Conservation (phyloP, 2,797 vertebrate genomes). For the Sebastes wilsoni region DNA sequence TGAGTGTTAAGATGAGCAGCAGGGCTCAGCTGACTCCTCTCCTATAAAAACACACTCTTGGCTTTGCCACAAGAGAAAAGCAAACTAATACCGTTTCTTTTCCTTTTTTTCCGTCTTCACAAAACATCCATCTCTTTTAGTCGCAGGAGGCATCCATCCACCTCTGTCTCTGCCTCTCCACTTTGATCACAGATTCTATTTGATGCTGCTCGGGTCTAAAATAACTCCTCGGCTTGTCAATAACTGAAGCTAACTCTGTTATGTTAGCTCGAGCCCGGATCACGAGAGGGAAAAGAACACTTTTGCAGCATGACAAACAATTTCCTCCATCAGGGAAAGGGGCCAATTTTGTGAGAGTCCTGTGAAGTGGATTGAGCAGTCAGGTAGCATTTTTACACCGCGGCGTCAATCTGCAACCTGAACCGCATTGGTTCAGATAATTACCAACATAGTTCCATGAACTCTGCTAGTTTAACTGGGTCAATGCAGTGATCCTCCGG, state of each 20-base stretch:
- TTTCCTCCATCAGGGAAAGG: conserved; percentile 43
- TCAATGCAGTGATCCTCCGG: conserved; percentile 9
- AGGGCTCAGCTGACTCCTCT: conserved; percentile 68
- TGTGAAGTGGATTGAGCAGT: conserved; percentile 49
- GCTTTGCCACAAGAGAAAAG: conserved; percentile 71
- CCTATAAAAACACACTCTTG: conserved; percentile 67
- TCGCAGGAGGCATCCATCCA: conserved; percentile 66
- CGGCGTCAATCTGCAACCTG: conserved; percentile 10
- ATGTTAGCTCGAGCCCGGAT: conserved; percentile 63
- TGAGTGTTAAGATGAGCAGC: conserved; percentile 48
- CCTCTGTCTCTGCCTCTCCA: conserved; percentile 65
- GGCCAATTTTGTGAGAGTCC: conserved; percentile 20
- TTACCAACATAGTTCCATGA: conserved; percentile 1
- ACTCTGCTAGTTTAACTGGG: conserved; percentile 8
- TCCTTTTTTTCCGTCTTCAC: conserved; percentile 53
- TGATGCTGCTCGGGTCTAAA: conserved; percentile 78
- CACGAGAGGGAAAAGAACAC: conserved; percentile 49
- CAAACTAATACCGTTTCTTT: conserved; percentile 68
- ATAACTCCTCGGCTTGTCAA: conserved; percentile 76
- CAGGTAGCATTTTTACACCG: conserved; percentile 28
- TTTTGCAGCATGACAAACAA: conserved; percentile 61
- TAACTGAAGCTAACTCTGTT: conserved; percentile 74
- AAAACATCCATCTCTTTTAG: conserved; percentile 68
- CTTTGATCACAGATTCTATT: conserved; percentile 84
- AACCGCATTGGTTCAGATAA: not conserved